Evolutionary conservation across 2,797 vertebrate species (phyloP), one percentile per base, ranked within the genome.

Genomic region (Glossophaga mutica): DNA sequence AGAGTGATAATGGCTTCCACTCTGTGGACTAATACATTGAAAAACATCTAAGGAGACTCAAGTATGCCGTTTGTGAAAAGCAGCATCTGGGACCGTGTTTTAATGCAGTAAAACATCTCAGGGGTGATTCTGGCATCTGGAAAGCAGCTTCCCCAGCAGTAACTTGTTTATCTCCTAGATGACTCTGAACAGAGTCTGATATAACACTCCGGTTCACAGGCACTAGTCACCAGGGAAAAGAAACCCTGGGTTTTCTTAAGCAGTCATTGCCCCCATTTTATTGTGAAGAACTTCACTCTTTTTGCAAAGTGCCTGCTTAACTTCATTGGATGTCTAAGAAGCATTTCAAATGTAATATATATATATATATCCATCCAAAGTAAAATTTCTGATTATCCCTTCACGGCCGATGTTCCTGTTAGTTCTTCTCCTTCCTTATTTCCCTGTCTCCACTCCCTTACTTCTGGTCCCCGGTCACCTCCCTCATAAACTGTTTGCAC

Each of bases 1-100:
- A 88, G n/a, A 5, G 2, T 14, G 86, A 76, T 92, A 71, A 94
- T 79, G 94, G 62, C 62, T 96, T 94, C 44, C 46, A 48, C 71
- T 82, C 37, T 44, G 26, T 5, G 21, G 19, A 78, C 15, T 88
- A 46, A 90, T 19, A n/a, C 7, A 68, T 0, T 74, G 34, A 92
- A 88, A 87, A 76, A 21, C 34, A 57, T 44, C 71, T 78, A 59
- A 70, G 46, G 68, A 76, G 48, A 62, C 10, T 0, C 26, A 37
- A 29, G 14, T 9, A 16, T 12, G 59, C 46, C 32, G 37, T 89
- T 34, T 74, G 73, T 44, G 57, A 74, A 78, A 92, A 95, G 50
- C 39, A 44, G 37, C 74, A 92, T 71, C 86, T 91, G 78, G 76
- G 48, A n/a, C 65, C 32, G 32, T 29, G 68, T 78, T 95, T 95